Evolutionary conservation across 2,888 invertebrate genomes (phyloP).

Genomic region (Drosophila kuntzei): DNA sequence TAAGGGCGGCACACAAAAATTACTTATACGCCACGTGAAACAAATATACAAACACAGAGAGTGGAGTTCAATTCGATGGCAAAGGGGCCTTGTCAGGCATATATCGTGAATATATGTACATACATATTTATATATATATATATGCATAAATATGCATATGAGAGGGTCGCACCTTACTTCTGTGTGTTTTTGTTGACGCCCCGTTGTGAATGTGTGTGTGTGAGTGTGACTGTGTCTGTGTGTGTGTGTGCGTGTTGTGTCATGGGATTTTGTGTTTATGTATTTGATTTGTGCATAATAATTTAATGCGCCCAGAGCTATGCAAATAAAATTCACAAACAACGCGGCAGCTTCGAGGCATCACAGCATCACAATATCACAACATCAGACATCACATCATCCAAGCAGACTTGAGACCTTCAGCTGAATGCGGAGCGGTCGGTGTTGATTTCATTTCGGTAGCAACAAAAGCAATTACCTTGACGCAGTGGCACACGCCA

Average conservation of each 20-base stretch:
- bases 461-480: constrained; percentile 76
- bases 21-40: constrained; percentile 35
- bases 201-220: constrained; percentile 2
- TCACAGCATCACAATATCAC: constrained; percentile 18
- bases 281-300: constrained; percentile 78
- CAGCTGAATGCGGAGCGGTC: constrained; percentile 19
- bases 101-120: constrained; percentile 1
- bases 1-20: constrained; percentile 23
- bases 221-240: constrained; percentile 6
- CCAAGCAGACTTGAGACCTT: constrained; percentile 4
- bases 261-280: constrained; percentile 61
- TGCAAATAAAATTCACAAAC: constrained; percentile 66
- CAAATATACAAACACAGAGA: background rate
- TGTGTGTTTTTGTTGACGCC: constrained; percentile 35
- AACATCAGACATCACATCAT: constrained; percentile 9
- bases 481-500: constrained; percentile 34
- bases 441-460: constrained; percentile 78
- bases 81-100: constrained; percentile 19
- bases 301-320: constrained; percentile 68
- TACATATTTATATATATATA: constrained; percentile 8
- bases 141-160: constrained; percentile 24
- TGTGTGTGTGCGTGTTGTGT: constrained; percentile 16
- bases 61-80: constrained; percentile 36
- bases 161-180: constrained; percentile 11
- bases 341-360: constrained; percentile 36